Percentiles rank a stretch among this genome's conserved stretches.
These are phyloP conservation scores for Piezodorus guildinii DNA, from an alignment of 1,140 invertebrate genomes.

Conservation along the genomic window DNA sequence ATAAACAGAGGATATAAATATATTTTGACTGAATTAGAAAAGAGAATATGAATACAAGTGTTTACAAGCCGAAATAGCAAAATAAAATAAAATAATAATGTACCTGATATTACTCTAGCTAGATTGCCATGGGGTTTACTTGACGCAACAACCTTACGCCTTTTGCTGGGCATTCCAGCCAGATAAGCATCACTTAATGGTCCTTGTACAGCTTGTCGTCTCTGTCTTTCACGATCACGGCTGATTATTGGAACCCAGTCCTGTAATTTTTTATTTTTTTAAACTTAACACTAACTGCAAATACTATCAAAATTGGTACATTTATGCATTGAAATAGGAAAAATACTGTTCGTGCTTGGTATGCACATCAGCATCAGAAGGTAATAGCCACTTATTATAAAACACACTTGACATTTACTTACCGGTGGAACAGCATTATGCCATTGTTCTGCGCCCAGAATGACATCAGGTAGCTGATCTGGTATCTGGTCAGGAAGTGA, in stretches of 20 bases:
- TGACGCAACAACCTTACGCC: slow-evolving; percentile 51
- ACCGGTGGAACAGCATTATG: slow-evolving; percentile 38
- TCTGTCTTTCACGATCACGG: slow-evolving; percentile 53
- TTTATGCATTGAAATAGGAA: no score
- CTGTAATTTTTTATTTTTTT: slow-evolving; percentile 34
- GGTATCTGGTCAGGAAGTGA: background rate
- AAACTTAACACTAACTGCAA: no score
- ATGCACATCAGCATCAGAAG: no score
- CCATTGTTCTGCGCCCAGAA: slow-evolving; percentile 36
- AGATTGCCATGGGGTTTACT: slow-evolving; percentile 28
- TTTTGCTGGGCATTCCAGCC: slow-evolving; percentile 64
- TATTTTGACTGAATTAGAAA: no score
- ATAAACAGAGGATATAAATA: no score
- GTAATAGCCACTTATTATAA: no score
- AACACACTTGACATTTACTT: slow-evolving; percentile 26
- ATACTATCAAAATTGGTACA: no score
- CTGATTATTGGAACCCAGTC: slow-evolving; percentile 75
- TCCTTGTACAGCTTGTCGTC: slow-evolving; percentile 40
- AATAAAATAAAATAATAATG: background rate
- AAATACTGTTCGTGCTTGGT: no score
- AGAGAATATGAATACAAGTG: no score
- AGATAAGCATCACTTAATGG: slow-evolving; percentile 75
- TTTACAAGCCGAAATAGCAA: no score
- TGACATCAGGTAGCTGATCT: slow-evolving; percentile 38
- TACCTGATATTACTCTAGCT: slow-evolving; percentile 30